Conservation (phyloP, 2,888 invertebrate species). For the Galeopsomyia nigrocyanea region DNA sequence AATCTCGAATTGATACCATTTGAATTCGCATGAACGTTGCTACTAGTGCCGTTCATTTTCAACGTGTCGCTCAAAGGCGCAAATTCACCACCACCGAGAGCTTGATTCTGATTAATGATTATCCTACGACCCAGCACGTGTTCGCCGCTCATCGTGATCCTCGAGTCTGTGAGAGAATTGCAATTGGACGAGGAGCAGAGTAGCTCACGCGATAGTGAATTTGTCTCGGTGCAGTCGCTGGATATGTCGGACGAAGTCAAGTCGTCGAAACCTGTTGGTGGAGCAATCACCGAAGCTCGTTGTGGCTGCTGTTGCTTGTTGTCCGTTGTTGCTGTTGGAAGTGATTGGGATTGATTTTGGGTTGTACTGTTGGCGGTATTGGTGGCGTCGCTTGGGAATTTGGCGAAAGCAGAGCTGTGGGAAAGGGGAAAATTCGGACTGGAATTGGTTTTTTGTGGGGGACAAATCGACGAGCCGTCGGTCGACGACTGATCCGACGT, state of each 20-base stretch:
- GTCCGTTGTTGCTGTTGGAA: conserved; percentile 14
- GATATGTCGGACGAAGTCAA: conserved; percentile 58
- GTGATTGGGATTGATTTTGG: not conserved
- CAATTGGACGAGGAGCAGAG: conserved; percentile 29
- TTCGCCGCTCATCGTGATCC: conserved; percentile 10
- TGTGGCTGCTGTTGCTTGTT: conserved; percentile 17
- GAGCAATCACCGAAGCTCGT: conserved; percentile 68
- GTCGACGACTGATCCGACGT: conserved; percentile 69
- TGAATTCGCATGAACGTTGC: conserved; percentile 12
- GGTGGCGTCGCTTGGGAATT: conserved; percentile 51
- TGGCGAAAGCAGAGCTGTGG: conserved; percentile 66
- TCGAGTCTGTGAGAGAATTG: not conserved
- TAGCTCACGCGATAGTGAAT: conserved; percentile 27
- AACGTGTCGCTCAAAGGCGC: not conserved
- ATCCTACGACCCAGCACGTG: conserved; percentile 57
- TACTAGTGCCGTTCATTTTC: conserved; percentile 23
- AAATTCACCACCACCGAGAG: conserved; percentile 54
- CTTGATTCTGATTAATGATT: conserved; percentile 62
- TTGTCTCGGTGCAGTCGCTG: conserved; percentile 62
- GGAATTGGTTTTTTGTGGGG: conserved; percentile 40
- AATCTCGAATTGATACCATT: too few species aligned
- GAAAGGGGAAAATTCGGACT: conserved; percentile 55
- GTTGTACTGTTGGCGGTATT: conserved; percentile 38
- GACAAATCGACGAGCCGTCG: conserved; percentile 52
- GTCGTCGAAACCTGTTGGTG: conserved; percentile 68